Evolutionary conservation across 2,888 invertebrate species (phyloP), one percentile per base, ranked within the genome.

Genomic region (Flabesymbios commensalis): DNA sequence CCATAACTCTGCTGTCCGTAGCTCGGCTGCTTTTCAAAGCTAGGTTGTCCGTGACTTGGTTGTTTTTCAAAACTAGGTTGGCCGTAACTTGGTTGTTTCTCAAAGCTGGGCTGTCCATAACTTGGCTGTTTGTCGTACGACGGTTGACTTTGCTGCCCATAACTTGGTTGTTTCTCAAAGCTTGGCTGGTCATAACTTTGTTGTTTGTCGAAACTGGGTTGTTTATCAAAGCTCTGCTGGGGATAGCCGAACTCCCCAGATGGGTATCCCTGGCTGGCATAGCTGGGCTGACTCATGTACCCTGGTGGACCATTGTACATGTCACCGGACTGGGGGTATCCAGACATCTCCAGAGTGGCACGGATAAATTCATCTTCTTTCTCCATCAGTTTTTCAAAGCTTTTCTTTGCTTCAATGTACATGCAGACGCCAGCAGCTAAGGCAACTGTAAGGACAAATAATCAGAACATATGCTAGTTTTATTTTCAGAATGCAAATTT

Each of bases 331-430:
- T 26, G 19, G 24, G 39, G 28, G 22, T 22, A 19, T 24, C 10
- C 3, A 1, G 62, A 57, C 66, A 68, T 64, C 43, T 68, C 65
- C 43, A 70, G 52, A 17, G 64, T 60, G 24, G 54, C 58, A 32
- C 64, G 63, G 19, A 57, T 63, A 61, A 64, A 68, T 32, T 63
- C 63, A 19, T 68, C 63, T 36, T 71, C 69, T 2, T 55, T 42
- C 5, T 29, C n/a, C 10, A 67, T 41, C n/a, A 71, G 55, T 53
- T 63, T 54, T 22, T 65, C 55, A 62, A 65, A 71, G 1, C 58
- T 61, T 24, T 49, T 57, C 56, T 57, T 47, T 24, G 63, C 70
- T 48, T 71, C 68, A 41, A 57, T 45, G 63, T 67, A 69, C 39
- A 66, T 53, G 14, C 55, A 52, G 48, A 65, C 43, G 14, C 68